Evolutionary conservation across 2,113 vertebrate species (phyloP), one percentile per base, ranked within the genome.

Genomic region (Mirza zaza): DNA sequence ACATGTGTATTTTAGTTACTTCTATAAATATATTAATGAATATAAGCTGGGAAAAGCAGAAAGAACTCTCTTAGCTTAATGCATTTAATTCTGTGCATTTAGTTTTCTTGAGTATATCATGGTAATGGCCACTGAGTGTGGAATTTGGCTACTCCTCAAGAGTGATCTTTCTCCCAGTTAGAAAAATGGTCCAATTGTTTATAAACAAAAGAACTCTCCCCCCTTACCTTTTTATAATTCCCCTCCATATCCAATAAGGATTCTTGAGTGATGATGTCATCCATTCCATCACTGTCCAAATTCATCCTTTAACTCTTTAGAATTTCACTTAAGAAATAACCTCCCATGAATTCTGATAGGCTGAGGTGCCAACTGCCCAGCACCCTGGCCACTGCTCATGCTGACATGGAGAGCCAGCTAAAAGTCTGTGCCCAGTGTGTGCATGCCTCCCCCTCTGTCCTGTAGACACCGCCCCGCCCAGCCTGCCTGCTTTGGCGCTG

Each of bases 201-300:
- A 77, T 90, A 95, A 91, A 97, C 96, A 98, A 97, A 98, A 76
- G 86, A 75, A 32, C 39, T 71, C 92, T 87, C 98, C 87, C 98
- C 96, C 90, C 98, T 99, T 99, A 99, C 99, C 99, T 99, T 99
- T 98, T 99, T 99, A 98, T 99, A 99, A 99, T 98, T 98, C 70
- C 99, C 99, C 96, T 98, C 98, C 77, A 98, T 92, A 96, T 98
- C 98, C n/a, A 99, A 97, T 65, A 84, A 87, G 88, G 98, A 99
- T 75, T 98, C 98, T 98, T 99, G 98, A 95, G 98, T 55, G 98
- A 98, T 99, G 99, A 99, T 96, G 95, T 99, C 98, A 98, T 99
- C 98, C 98, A 98, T 98, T 97, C 98, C 99, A 98, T 98, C 97
- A 98, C 97, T 97, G 97, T 99, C 99, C 98, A 96, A 97, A 97